Percentiles rank a stretch among this genome's conserved stretches.
phyloP scores from a whole-genome alignment of 2,888 invertebrate species.

The Mamestra brassicae region DNA sequence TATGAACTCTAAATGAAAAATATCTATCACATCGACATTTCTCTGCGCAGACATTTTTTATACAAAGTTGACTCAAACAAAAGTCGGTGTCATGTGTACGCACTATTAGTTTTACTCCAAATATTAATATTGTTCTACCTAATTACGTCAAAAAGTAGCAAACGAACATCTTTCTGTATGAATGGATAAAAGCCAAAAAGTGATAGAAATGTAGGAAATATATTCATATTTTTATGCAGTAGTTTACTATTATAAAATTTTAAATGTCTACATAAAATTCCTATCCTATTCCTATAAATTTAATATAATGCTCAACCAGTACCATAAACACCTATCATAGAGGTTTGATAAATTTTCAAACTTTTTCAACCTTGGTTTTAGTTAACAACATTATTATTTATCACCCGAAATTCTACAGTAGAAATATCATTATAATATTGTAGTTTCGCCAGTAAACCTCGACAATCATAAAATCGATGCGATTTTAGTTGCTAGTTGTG shows the following conservation, averaged over 20 bases:
- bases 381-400: conserved; percentile 26
- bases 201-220: conserved; percentile 1
- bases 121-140: not conserved
- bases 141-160: not conserved
- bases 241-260: conserved; percentile 4
- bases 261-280: conserved; percentile 29
- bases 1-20: too few species aligned
- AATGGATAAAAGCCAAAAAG: not conserved
- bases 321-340: conserved; percentile 27
- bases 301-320: conserved; percentile 29
- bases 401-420: conserved; percentile 38
- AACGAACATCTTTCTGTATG: not conserved
- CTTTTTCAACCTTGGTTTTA: conserved; percentile 15
- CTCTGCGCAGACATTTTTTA: too few species aligned
- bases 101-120: not conserved
- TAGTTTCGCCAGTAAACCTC: conserved; percentile 37
- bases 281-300: conserved; percentile 34
- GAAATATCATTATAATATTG: conserved; percentile 27
- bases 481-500: not conserved
- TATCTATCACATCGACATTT: too few species aligned
- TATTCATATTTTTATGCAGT: conserved; percentile 9
- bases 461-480: conserved; percentile 5
- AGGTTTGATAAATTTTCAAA: conserved; percentile 10
- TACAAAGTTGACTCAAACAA: too few species aligned
- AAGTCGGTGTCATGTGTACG: too few species aligned